Base-by-base conservation (phyloP, 2,888 invertebrate species). In the Homarus gammarus region DNA sequence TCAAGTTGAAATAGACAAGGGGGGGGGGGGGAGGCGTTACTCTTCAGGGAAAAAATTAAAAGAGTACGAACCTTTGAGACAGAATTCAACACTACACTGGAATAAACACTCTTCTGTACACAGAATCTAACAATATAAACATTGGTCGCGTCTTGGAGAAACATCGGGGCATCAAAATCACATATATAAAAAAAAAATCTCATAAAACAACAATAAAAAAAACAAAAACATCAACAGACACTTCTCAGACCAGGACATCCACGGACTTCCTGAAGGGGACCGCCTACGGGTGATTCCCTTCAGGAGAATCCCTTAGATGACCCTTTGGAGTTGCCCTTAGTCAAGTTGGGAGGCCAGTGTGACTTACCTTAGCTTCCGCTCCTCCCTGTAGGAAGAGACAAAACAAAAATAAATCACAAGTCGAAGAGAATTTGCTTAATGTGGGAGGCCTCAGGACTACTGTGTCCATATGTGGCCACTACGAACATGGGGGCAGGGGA, bases 321-420 rank as follows among this genome's bases (percentile, higher is more conserved):
- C 81, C 61, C 81, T 81, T 81, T 72, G 73, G 81, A 81, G 87
- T 40, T 51, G 87, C 72, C 81, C 61, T 87, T 81, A 31, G 87
- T 51, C 40, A 70, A 73, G 81, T 49, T 49, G 79, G 51, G 77
- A n/a, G 72, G 79, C 38, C 36, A 44, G 79, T 49, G 51, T 12
- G 49, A 81, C 79, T 87, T 87, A 87, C 87, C 73, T 87, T 87
- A 10, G 87, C 87, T 81, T 87, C 87, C 81, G 87, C 87, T 70
- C 87, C 87, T 81, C 87, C 87, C 87, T 87, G 87, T 81, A 40
- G 79, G 72, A 82, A 87, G 87, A 87, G 61, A 87, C 61, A 87
- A 87, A 49, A 75, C 5, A 79, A 75, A 73, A 64, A 81, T 81
- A 81, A 44, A 77, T 78, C 61, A 64, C 64, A 85, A 72, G 8